phyloP scores from a whole-genome alignment of 2,888 invertebrate genomes.

The Drosophila flavopinicola region DNA sequence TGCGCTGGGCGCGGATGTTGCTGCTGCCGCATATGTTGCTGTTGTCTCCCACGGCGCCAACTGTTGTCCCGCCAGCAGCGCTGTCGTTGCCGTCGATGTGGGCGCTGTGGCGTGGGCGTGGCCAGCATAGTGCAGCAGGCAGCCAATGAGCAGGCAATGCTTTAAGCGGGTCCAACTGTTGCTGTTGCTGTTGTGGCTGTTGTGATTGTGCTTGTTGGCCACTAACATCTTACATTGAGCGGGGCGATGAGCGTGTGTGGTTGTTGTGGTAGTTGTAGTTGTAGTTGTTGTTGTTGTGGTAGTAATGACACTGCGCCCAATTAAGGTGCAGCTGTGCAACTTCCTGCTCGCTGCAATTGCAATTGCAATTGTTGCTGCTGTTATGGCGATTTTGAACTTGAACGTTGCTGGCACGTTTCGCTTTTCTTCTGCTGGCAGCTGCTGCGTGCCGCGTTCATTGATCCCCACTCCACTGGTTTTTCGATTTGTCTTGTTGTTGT shows the following conservation, averaged over 20 bases:
- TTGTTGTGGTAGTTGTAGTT: slow-evolving; percentile 33
- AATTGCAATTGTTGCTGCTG: slow-evolving; percentile 31
- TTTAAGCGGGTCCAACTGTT: slow-evolving; percentile 23
- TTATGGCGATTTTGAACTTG: slow-evolving; percentile 68
- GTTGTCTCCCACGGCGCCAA: slow-evolving; percentile 73
- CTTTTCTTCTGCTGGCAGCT: slow-evolving; percentile 68
- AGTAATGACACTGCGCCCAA: slow-evolving; percentile 76
- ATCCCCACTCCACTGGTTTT: slow-evolving; percentile 60
- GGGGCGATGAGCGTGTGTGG: slow-evolving; percentile 39
- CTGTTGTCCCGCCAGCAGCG: slow-evolving; percentile 58
- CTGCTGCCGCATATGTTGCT: slow-evolving; percentile 33
- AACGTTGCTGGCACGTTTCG: slow-evolving; percentile 60
- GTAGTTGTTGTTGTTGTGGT: slow-evolving; percentile 47
- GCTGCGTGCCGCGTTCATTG: slow-evolving; percentile 78
- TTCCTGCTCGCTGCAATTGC: slow-evolving; percentile 67
- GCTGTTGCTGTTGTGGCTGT: slow-evolving; percentile 47
- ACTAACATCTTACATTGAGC: slow-evolving; percentile 85
- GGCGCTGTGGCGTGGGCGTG: slow-evolving; percentile 23
- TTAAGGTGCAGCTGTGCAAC: slow-evolving; percentile 72
- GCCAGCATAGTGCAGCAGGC: slow-evolving; percentile 38
- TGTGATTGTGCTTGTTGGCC: slow-evolving; percentile 77
- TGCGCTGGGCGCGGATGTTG: slow-evolving; percentile 67
- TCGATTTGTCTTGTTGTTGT: slow-evolving; percentile 21
- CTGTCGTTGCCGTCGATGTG: slow-evolving; percentile 59
- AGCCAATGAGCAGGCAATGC: slow-evolving; percentile 51